These are phyloP conservation scores for Blastomussa wellsi DNA, from an alignment of 92 coral and sea anemone species.

Conservation along the genomic window DNA sequence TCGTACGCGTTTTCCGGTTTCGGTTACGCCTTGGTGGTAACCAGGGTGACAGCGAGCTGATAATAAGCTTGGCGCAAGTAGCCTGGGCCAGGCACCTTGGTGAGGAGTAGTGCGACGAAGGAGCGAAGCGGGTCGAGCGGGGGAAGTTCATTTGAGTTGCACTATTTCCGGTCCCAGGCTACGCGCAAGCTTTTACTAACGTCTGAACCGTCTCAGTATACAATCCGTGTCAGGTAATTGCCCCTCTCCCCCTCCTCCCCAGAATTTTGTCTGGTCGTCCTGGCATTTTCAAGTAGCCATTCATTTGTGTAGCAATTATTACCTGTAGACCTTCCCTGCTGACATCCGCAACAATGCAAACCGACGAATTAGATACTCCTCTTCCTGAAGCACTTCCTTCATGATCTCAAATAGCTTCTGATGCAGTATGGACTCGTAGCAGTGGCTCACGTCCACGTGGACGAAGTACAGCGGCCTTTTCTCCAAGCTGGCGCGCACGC, in stretches of 20 bases:
- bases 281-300: not conserved
- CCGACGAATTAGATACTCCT: slow-evolving; percentile 78
- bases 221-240: not conserved
- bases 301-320: not conserved
- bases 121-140: too few species aligned
- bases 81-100: not conserved
- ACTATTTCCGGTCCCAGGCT: too few species aligned
- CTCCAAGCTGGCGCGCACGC: slow-evolving; percentile 33
- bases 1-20: too few species aligned
- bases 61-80: not conserved
- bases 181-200: too few species aligned
- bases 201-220: not conserved
- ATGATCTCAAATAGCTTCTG: slow-evolving; percentile 72
- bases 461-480: slow-evolving; percentile 68
- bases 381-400: slow-evolving; percentile 71
- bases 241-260: not conserved
- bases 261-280: not conserved
- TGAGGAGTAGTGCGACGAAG: too few species aligned
- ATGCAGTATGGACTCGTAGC: slow-evolving; percentile 84
- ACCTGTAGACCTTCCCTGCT: slow-evolving; percentile 20
- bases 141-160: too few species aligned
- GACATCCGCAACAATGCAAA: slow-evolving; percentile 41
- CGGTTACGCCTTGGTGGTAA: too few species aligned
- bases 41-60: not conserved
- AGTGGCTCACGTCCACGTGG: slow-evolving; percentile 68